Base-by-base conservation (phyloP, 1,140 invertebrate species). In the Drosophila miranda region DNA sequence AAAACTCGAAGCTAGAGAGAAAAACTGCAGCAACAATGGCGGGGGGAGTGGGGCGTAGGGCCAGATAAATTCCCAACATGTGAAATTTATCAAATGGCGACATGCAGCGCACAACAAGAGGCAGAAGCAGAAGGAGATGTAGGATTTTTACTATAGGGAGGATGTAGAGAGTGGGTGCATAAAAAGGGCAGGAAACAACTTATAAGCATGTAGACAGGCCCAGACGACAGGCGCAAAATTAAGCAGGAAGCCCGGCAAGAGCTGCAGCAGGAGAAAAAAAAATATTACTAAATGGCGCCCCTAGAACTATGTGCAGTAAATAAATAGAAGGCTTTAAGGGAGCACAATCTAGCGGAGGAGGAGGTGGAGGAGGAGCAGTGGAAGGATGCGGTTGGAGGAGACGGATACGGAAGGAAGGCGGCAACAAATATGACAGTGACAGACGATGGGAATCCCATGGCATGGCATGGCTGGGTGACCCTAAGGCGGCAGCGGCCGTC, bases 151-250 rank as follows among this genome's bases (percentile, higher is more conserved):
- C 16, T 23, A 51, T 46, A 19, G 19, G 19, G 43, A 11, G n/a
- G n/a, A 30, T 30, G 6, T n/a, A 19, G 5, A 54, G 13, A 13
- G 52, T 19, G 48, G 8, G 19, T 6, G 21, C 44, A 57, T 49
- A 52, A n/a, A 23, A 23, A 45, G 11, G 62, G 64, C 62, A 78
- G 78, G 81, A 84, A 87, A 84, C 81, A 86, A 84, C 77, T 84
- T 87, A 84, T 86, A 86, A 86, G 81, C 82, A 70, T 84, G 81
- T 81, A 86, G 80, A 86, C 80, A 86, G 81, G 34, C 11, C 59
- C 79, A 83, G 79, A 82, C 79, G 79, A 83, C 79, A 71, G 70
- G 59, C 75, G 49, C 68, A 70, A 87, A 84, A 84, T 84, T 81
- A 84, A 86, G 82, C 81, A 86, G 81, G 82, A 86, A 87, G 62